phyloP scores from a whole-genome alignment of 2,113 vertebrate species.

The Hoplias malabaricus region DNA sequence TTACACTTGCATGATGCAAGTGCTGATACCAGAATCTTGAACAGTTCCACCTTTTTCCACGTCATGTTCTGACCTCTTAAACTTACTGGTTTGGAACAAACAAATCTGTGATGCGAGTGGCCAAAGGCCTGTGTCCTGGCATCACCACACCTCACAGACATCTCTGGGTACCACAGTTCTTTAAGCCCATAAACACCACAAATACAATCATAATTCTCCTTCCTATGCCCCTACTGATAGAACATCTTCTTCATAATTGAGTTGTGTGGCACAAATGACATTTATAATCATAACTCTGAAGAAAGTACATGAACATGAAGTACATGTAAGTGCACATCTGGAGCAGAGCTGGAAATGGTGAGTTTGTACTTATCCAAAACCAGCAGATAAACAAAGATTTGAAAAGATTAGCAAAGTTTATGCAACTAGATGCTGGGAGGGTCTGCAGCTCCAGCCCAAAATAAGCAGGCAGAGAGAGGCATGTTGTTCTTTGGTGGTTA shows the following conservation, averaged over 20 bases:
- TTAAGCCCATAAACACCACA: too few relatives aligned
- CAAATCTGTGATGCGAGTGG: too few relatives aligned
- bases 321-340: background rate
- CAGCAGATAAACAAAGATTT: conserved; percentile 14
- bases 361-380: background rate
- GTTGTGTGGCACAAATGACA: background rate
- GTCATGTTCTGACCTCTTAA: too few relatives aligned
- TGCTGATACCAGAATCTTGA: too few relatives aligned
- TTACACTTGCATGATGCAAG: too few relatives aligned
- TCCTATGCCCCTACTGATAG: background rate
- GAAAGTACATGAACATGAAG: too few relatives aligned
- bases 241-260: background rate
- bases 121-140: too few relatives aligned
- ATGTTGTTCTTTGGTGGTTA: conserved; percentile 12
- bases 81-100: too few relatives aligned
- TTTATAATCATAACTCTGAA: too few relatives aligned
- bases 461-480: conserved; percentile 4
- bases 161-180: too few relatives aligned
- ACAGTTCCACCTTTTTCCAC: too few relatives aligned
- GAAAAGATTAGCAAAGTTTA: conserved; percentile 14
- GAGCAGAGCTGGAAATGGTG: background rate
- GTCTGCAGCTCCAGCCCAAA: background rate
- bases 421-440: background rate
- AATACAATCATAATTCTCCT: background rate
- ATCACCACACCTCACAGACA: too few relatives aligned